A percentile compares a stretch with the other conserved stretches of the same genome.
phyloP scores from a whole-genome alignment of 2,888 invertebrate genomes.

The Xestia xanthographa region DNA sequence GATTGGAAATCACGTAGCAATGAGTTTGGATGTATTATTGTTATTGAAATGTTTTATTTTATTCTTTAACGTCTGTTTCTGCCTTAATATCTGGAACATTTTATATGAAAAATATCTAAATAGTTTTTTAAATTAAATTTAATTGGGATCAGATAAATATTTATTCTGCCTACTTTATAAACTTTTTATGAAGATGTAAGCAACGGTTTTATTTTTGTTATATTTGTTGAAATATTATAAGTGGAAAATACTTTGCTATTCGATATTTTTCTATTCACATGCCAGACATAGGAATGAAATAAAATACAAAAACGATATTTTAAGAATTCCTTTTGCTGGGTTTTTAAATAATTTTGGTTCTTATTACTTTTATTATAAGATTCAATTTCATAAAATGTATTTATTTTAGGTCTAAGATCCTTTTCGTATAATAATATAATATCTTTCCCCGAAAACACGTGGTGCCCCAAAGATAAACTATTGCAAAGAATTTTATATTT shows the following conservation, averaged over 20 bases:
- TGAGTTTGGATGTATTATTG: slow-evolving; percentile 34
- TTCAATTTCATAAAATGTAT: background rate
- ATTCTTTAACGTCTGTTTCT: background rate
- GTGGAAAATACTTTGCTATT: background rate
- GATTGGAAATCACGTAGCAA: slow-evolving; percentile 62
- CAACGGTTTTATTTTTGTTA: background rate
- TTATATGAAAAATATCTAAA: background rate
- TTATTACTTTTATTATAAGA: background rate
- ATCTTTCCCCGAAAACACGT: slow-evolving; percentile 14
- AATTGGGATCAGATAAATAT: slow-evolving; percentile 7
- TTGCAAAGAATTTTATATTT: slow-evolving; percentile 46
- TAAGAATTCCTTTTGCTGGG: background rate
- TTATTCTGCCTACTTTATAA: background rate
- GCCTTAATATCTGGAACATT: background rate
- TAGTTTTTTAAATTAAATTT: too few relatives aligned
- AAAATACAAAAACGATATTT: slow-evolving; percentile 4
- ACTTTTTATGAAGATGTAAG: background rate
- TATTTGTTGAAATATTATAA: background rate
- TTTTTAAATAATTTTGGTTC: background rate
- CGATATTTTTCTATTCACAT: background rate
- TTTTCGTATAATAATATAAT: background rate
- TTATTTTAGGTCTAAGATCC: background rate
- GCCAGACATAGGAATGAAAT: background rate
- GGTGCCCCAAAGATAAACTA: slow-evolving; percentile 33
- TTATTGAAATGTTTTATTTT: slow-evolving; percentile 23